Evolutionary conservation across 1,140 invertebrate species (phyloP).

Genomic region (Diploscapter pachys): DNA sequence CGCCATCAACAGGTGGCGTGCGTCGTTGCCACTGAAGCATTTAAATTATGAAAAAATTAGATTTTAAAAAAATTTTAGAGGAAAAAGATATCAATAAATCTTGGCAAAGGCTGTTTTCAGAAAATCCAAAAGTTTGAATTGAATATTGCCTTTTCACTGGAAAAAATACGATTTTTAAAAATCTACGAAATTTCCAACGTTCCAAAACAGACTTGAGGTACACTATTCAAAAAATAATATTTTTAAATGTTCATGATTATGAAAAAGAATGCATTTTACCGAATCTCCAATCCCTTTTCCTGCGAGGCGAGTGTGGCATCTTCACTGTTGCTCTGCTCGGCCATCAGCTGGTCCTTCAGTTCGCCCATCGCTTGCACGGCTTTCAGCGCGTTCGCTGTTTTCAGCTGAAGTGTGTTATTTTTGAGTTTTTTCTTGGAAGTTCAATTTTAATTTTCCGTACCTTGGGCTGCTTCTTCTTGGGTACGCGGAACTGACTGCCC

Average conservation of each 20-base stretch:
- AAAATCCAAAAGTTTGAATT: not conserved
- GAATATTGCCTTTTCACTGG: not conserved
- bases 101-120: not conserved
- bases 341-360: constrained; percentile 47
- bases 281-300: constrained; percentile 26
- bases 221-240: constrained; percentile 3
- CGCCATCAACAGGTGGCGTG: constrained; percentile 95
- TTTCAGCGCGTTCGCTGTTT: constrained; percentile 42
- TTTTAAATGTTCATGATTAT: not conserved
- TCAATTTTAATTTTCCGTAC: not conserved
- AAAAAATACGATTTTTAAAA: not conserved
- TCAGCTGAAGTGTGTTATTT: constrained; percentile 39
- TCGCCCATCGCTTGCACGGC: constrained; percentile 51
- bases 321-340: constrained; percentile 39
- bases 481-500: constrained; percentile 1
- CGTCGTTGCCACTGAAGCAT: constrained; percentile 83
- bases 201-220: constrained; percentile 8
- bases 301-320: constrained; percentile 44
- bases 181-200: not conserved
- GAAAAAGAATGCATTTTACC: not conserved
- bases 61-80: not conserved
- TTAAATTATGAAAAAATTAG: constrained; percentile 27
- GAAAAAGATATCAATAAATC: not conserved
- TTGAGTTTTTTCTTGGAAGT: not conserved
- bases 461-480: constrained; percentile 31